phyloP scores from a whole-genome alignment of 35 echinoderm and acorn worm species.

The Chiridota heheva region DNA sequence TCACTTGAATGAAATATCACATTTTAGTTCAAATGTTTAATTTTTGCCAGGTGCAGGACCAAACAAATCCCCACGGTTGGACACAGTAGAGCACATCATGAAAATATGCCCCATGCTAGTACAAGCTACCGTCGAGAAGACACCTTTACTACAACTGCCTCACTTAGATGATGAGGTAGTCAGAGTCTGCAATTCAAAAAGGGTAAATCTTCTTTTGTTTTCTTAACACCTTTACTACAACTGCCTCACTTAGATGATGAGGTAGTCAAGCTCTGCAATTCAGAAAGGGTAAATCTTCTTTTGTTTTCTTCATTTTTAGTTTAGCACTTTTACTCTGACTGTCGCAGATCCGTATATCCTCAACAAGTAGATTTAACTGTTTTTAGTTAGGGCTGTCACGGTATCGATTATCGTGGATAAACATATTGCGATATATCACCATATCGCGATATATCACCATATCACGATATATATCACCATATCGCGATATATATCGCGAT shows the following conservation, averaged over 20 bases:
- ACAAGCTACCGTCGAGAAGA: slow-evolving; percentile 71
- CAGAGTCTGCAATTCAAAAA: slow-evolving; percentile 71
- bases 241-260: slow-evolving; percentile 94
- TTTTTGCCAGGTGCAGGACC: slow-evolving; percentile 19
- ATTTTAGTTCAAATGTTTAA: not conserved
- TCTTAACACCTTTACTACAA: slow-evolving; percentile 60
- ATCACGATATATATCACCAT: too few relatives aligned
- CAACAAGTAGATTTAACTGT: not conserved
- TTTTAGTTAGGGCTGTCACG: too few relatives aligned
- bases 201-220: slow-evolving; percentile 50
- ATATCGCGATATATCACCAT: too few relatives aligned
- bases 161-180: slow-evolving; percentile 89
- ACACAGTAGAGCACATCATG: slow-evolving; percentile 86
- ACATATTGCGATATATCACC: too few relatives aligned
- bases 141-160: slow-evolving; percentile 70
- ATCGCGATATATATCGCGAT: too few relatives aligned
- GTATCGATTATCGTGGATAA: not conserved
- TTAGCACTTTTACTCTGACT: not conserved
- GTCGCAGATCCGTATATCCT: not conserved
- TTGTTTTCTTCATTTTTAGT: not conserved
- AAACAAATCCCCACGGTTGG: slow-evolving; percentile 67
- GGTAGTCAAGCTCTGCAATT: slow-evolving; percentile 58
- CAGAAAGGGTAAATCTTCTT: not conserved
- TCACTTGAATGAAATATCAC: not conserved
- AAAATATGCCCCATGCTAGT: slow-evolving; percentile 86